Evolutionary conservation across 2,888 invertebrate genomes (phyloP).

Genomic region (Eremobia ochroleuca): DNA sequence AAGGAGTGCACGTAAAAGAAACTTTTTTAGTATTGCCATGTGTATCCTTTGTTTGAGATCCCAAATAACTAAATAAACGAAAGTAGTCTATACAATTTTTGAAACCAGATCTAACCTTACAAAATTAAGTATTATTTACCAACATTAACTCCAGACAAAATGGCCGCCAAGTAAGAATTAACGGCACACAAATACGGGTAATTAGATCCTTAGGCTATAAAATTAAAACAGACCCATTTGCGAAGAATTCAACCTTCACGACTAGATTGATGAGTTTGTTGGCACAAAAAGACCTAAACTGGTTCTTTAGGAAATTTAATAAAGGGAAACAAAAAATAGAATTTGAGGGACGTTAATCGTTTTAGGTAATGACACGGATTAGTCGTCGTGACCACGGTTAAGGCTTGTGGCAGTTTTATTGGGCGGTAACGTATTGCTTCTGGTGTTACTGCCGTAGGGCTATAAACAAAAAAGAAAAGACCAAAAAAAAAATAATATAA

Average conservation of each 20-base stretch:
- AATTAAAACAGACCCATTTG: slow-evolving; percentile 63
- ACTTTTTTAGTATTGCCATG: background rate
- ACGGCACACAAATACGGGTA: slow-evolving; percentile 60
- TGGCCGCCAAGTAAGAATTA: slow-evolving; percentile 63
- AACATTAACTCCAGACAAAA: slow-evolving; percentile 50
- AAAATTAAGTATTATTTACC: slow-evolving; percentile 27
- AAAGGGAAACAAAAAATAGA: slow-evolving; percentile 11
- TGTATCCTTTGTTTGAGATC: background rate
- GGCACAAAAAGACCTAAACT: slow-evolving; percentile 12
- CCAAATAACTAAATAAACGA: background rate
- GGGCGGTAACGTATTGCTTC: background rate
- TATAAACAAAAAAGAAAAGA: too few relatives aligned
- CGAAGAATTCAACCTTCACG: slow-evolving; percentile 63
- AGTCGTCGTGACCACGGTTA: background rate
- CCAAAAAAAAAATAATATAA: too few relatives aligned
- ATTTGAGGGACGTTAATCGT: slow-evolving; percentile 24
- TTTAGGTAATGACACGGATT: slow-evolving; percentile 31
- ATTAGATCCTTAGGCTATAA: slow-evolving; percentile 63
- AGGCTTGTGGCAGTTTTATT: background rate
- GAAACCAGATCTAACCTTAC: background rate
- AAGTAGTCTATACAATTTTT: too few relatives aligned
- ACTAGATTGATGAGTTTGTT: slow-evolving; percentile 65
- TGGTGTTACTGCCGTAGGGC: background rate
- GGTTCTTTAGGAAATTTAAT: slow-evolving; percentile 21
- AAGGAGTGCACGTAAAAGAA: background rate